Evolutionary conservation across 2,888 invertebrate species (phyloP).

Genomic region (Choristoneura rosaceana): DNA sequence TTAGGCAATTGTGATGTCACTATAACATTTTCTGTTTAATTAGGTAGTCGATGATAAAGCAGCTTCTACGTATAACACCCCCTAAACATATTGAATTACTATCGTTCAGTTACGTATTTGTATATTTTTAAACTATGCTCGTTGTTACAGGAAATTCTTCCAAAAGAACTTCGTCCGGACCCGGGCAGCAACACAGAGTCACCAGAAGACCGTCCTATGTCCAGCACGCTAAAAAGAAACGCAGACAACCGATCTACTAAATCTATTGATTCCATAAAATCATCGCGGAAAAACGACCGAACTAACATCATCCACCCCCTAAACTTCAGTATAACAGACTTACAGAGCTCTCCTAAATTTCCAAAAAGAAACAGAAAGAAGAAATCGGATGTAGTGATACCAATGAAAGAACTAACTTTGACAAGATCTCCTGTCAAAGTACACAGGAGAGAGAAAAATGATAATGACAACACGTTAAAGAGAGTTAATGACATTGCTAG

Average conservation of each 20-base stretch:
- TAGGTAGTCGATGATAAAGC: too few relatives aligned
- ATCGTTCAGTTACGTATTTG: neutral
- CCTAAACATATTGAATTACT: too few relatives aligned
- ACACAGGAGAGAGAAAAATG: slow-evolving; percentile 65
- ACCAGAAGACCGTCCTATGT: slow-evolving; percentile 84
- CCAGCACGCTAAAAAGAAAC: slow-evolving; percentile 71
- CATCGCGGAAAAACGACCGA: slow-evolving; percentile 69
- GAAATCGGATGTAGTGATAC: slow-evolving; percentile 65
- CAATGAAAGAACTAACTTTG: slow-evolving; percentile 74
- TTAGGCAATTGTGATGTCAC: too few relatives aligned
- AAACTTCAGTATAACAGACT: slow-evolving; percentile 80
- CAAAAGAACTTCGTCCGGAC: slow-evolving; percentile 77
- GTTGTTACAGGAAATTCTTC: slow-evolving; percentile 77
- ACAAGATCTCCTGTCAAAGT: slow-evolving; percentile 73
- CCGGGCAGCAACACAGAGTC: slow-evolving; percentile 89
- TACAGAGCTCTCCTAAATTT: slow-evolving; percentile 75
- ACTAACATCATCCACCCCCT: slow-evolving; percentile 79
- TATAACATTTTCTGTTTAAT: too few relatives aligned
- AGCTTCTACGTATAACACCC: too few relatives aligned
- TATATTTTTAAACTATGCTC: neutral
- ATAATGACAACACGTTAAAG: slow-evolving; percentile 77
- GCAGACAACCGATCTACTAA: slow-evolving; percentile 63
- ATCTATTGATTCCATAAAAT: slow-evolving; percentile 73
- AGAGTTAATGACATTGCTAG: slow-evolving; percentile 88
- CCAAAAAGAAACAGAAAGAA: slow-evolving; percentile 69